These are phyloP conservation scores for Melinaea marsaeus DNA, from an alignment of 2,888 invertebrate genomes.

Conservation along the genomic window DNA sequence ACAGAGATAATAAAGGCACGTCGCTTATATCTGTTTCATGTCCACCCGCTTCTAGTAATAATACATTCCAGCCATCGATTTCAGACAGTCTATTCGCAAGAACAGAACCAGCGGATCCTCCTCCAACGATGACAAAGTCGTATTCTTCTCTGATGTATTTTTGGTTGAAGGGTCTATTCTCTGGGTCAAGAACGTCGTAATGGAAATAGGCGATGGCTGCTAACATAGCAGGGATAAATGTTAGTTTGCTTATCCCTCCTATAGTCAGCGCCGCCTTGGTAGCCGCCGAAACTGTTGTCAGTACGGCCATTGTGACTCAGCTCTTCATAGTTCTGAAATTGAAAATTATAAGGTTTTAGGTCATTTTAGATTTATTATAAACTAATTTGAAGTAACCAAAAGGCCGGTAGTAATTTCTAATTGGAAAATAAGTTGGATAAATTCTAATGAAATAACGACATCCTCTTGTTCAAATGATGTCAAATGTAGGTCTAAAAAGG, in stretches of 20 bases:
- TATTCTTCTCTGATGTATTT: constrained; percentile 82
- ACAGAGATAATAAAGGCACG: constrained; percentile 90
- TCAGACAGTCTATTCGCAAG: constrained; percentile 89
- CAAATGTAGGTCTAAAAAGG: not conserved
- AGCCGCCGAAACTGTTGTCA: constrained; percentile 78
- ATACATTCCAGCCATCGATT: constrained; percentile 85
- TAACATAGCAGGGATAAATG: constrained; percentile 85
- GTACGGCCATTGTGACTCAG: constrained; percentile 56
- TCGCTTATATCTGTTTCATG: constrained; percentile 92
- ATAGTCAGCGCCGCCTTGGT: constrained; percentile 84
- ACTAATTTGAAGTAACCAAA: not conserved
- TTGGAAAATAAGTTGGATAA: not conserved
- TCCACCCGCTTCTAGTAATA: constrained; percentile 90
- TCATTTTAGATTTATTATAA: too few species aligned
- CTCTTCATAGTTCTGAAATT: constrained; percentile 26
- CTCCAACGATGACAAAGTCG: constrained; percentile 90
- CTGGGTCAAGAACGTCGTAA: constrained; percentile 91
- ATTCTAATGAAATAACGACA: not conserved
- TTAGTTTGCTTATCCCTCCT: constrained; percentile 84
- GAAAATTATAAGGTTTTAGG: too few species aligned
- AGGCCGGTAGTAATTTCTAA: not conserved
- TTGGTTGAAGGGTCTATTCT: constrained; percentile 86
- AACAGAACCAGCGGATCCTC: constrained; percentile 91
- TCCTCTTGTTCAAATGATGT: not conserved
- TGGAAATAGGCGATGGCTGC: constrained; percentile 89